Percentiles rank a stretch among this genome's conserved stretches.
phyloP scores from a whole-genome alignment of 2,113 vertebrate species.

The Pedetes capensis region DNA sequence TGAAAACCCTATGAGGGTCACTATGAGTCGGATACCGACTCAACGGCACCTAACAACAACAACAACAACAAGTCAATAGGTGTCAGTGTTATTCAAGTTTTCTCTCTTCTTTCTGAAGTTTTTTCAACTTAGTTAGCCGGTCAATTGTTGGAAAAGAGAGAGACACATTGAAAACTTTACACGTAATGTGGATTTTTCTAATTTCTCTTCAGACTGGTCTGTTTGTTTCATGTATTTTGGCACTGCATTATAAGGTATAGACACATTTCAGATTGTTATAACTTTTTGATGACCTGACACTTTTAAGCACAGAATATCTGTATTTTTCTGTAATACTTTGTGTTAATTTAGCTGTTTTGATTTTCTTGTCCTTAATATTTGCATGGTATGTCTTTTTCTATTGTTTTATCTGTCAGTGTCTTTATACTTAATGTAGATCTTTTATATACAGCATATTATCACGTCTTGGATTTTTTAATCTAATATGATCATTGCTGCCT shows the following conservation, averaged over 20 bases:
- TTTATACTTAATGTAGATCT: not conserved
- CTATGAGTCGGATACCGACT: too few relatives aligned
- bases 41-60: too few relatives aligned
- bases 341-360: not conserved
- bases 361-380: not conserved
- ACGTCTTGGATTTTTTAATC: not conserved
- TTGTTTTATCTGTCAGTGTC: not conserved
- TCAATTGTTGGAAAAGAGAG: not conserved
- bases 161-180: not conserved
- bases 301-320: not conserved
- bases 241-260: not conserved
- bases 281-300: not conserved
- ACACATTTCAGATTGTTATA: not conserved
- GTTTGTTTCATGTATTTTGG: not conserved
- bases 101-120: not conserved
- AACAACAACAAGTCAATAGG: not conserved
- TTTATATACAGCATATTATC: not conserved
- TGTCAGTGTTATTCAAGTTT: not conserved
- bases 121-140: not conserved
- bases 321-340: not conserved
- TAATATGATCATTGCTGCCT: not conserved
- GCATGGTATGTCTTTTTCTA: not conserved
- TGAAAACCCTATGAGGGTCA: too few relatives aligned
- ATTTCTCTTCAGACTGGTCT: not conserved
- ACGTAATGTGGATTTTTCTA: not conserved